Conservation (phyloP, 1,140 invertebrate genomes). For the Heliconius hewitsoni region DNA sequence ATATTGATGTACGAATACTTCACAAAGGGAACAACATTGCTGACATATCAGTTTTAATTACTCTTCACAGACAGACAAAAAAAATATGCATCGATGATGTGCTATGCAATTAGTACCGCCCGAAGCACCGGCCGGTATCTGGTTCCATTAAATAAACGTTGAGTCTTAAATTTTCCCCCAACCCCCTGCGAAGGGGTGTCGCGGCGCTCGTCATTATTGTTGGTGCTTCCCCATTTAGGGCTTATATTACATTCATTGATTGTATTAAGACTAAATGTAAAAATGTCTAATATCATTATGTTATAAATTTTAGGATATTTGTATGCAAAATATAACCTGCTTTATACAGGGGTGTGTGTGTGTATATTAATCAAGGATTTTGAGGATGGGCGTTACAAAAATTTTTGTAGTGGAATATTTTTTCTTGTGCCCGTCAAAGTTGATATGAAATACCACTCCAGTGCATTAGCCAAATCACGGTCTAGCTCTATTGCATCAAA, state of each 20-base stretch:
- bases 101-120: constrained; percentile 6
- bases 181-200: background rate
- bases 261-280: background rate
- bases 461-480: no score
- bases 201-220: background rate
- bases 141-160: constrained; percentile 14
- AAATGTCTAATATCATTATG: background rate
- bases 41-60: constrained; percentile 11
- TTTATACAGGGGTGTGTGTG: no score
- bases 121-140: constrained; percentile 11
- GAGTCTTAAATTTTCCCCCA: background rate
- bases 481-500: no score
- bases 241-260: background rate
- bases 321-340: background rate
- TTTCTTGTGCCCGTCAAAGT: no score
- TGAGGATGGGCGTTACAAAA: no score
- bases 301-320: background rate
- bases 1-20: background rate
- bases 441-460: no score
- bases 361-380: no score
- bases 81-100: constrained; percentile 6
- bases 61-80: constrained; percentile 12
- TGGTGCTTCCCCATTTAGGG: background rate
- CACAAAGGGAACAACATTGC: constrained; percentile 3
- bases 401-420: no score